Evolutionary conservation across 2,888 invertebrate genomes (phyloP).

Genomic region (Antitype chi): DNA sequence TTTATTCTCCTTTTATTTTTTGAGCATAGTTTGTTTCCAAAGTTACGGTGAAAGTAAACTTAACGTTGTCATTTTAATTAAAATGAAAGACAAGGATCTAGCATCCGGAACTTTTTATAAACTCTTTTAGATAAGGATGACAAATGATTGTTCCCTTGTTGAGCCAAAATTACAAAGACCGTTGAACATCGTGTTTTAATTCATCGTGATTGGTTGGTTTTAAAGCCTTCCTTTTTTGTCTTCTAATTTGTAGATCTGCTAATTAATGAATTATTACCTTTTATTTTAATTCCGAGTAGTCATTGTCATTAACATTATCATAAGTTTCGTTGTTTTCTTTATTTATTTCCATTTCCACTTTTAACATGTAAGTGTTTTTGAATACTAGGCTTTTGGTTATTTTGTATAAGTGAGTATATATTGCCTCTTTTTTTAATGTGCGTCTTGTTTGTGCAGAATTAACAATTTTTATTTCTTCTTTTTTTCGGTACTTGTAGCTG

Average conservation of each 20-base stretch:
- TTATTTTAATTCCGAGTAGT: not conserved
- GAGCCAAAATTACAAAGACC: not conserved
- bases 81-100: not conserved
- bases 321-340: no score
- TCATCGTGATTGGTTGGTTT: not conserved
- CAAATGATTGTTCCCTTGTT: slow-evolving; percentile 10
- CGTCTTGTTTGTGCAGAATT: no score
- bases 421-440: no score
- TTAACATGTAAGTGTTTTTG: no score
- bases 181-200: not conserved
- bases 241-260: not conserved
- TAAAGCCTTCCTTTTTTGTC: not conserved
- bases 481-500: no score
- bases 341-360: not conserved
- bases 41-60: not conserved
- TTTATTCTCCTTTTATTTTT: not conserved
- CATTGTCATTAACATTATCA: not conserved
- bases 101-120: not conserved
- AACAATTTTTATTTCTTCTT: no score
- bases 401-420: no score
- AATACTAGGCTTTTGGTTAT: no score
- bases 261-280: not conserved
- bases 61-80: not conserved
- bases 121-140: slow-evolving; percentile 5
- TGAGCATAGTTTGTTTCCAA: not conserved